These are phyloP conservation scores for Pterocles gutturalis DNA, from an alignment of 2,113 vertebrate genomes.

Conservation along the genomic window DNA sequence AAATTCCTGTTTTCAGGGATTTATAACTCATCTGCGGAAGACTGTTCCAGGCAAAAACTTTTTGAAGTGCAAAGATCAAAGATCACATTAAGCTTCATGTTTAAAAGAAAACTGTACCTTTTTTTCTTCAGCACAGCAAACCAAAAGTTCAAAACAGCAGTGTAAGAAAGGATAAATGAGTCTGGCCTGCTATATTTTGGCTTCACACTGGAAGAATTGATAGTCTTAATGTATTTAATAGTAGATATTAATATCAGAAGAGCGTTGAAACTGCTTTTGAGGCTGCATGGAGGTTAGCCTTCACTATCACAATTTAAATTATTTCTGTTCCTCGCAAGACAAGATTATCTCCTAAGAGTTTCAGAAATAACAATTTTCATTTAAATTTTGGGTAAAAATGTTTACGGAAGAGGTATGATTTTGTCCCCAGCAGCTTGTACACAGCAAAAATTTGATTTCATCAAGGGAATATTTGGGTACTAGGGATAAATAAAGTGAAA, in stretches of 20 bases:
- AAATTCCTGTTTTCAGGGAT: conserved; percentile 21
- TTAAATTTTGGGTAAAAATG: neutral
- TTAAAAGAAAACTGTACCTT: conserved; percentile 14
- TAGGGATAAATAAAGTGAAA: neutral
- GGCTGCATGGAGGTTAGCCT: neutral
- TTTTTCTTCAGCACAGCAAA: conserved; percentile 14
- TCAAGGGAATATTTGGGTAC: neutral
- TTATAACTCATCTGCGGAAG: conserved; percentile 21
- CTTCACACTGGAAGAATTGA: neutral
- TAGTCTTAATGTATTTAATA: neutral
- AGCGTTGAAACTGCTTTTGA: neutral
- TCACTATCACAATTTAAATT: neutral
- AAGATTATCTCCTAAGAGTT: neutral
- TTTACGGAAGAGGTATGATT: neutral
- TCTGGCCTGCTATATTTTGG: conserved; percentile 12
- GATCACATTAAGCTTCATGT: conserved; percentile 25
- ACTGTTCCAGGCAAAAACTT: conserved; percentile 7
- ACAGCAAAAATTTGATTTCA: neutral
- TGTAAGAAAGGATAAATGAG: neutral
- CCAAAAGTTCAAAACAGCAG: conserved; percentile 16
- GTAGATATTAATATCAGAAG: conserved; percentile 5
- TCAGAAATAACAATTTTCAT: neutral
- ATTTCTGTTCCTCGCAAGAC: neutral
- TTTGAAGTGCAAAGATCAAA: conserved; percentile 60
- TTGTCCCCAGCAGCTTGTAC: neutral